Conservation (phyloP, 2,797 vertebrate genomes). For the Odontamblyopus rebecca region DNA sequence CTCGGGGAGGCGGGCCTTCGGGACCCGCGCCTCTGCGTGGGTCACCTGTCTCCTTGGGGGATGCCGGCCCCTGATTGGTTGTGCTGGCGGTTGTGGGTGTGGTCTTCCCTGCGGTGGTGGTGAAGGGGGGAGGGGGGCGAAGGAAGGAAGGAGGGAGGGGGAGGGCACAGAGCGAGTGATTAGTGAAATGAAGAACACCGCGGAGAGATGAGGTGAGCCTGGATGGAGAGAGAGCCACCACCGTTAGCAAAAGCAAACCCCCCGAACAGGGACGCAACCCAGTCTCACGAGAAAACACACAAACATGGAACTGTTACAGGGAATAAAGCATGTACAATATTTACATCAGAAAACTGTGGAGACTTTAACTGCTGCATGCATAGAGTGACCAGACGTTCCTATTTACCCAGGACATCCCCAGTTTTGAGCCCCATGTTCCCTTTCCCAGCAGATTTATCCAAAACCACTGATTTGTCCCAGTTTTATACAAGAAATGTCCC, state of each 20-base stretch:
- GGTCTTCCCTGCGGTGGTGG: conserved; percentile 81
- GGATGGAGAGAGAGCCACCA: conserved; percentile 44
- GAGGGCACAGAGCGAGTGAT: conserved; percentile 74
- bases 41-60: conserved; percentile 82
- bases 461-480: too few relatives aligned
- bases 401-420: too few relatives aligned
- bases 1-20: conserved; percentile 75
- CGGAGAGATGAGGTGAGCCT: conserved; percentile 60
- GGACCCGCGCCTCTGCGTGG: conserved; percentile 83
- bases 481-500: too few relatives aligned
- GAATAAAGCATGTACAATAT: too few relatives aligned
- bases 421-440: too few relatives aligned
- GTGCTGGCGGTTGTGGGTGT: conserved; percentile 79
- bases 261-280: not conserved
- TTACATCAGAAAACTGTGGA: too few relatives aligned
- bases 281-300: not conserved
- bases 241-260: conserved; percentile 40
- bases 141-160: conserved; percentile 40
- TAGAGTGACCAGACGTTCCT: too few relatives aligned
- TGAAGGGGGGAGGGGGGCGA: conserved; percentile 47
- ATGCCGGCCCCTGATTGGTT: conserved; percentile 78
- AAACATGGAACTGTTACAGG: too few relatives aligned
- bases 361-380: too few relatives aligned
- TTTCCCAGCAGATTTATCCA: too few relatives aligned
- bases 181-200: conserved; percentile 75